These are phyloP conservation scores for Pelodytes ibericus DNA, from an alignment of 2,797 vertebrate species.

Conservation along the genomic window DNA sequence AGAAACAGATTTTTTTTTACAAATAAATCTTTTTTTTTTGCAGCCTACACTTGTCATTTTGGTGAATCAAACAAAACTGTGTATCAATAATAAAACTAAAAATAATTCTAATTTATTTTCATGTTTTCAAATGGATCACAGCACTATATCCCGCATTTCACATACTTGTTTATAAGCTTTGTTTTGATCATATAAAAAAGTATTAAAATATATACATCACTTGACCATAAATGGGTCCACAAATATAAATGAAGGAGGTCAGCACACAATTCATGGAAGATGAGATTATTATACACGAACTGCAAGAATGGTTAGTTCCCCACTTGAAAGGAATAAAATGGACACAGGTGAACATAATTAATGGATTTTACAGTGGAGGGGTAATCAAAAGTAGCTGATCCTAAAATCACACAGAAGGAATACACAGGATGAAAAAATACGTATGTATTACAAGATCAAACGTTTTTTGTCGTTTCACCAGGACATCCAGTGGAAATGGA, in stretches of 20 bases:
- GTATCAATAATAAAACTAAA: no score
- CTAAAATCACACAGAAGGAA: neutral
- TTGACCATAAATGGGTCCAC: neutral
- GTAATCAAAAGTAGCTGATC: neutral
- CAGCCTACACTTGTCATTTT: no score
- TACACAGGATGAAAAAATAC: neutral
- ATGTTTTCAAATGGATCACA: slow-evolving; percentile 10
- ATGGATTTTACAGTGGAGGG: neutral
- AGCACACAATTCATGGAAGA: neutral
- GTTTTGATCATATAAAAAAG: neutral
- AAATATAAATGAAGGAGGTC: slow-evolving; percentile 1
- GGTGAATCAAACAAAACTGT: no score
- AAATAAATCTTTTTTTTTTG: no score
- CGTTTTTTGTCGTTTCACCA: no score
- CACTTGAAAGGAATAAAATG: neutral
- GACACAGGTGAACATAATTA: neutral
- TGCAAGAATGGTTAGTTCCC: neutral
- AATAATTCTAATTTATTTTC: neutral
- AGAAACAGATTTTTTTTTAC: no score
- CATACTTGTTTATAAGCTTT: neutral
- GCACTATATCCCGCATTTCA: neutral
- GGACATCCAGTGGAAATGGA: no score
- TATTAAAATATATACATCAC: neutral
- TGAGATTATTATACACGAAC: neutral
- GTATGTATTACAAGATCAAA: no score